Percentiles rank a stretch among this genome's conserved stretches.
Evolutionary conservation across 2,113 vertebrate genomes (phyloP).

Genomic region (Chionomys nivalis): DNA sequence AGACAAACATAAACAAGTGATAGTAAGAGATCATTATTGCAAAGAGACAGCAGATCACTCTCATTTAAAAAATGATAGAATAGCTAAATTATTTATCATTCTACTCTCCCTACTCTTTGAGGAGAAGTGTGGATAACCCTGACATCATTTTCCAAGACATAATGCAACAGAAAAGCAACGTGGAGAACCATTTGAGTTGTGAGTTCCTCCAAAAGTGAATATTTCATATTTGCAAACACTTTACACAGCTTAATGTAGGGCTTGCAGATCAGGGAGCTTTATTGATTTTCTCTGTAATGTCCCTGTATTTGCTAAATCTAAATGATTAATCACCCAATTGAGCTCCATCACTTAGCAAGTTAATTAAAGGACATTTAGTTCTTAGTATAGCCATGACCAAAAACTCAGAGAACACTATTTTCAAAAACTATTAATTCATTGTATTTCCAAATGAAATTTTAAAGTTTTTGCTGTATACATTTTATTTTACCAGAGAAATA

Average conservation of each 20-base stretch:
- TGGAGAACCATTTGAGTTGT: neutral
- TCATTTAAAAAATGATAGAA: neutral
- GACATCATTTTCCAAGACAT: neutral
- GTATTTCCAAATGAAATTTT: neutral
- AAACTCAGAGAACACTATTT: neutral
- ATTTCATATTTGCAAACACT: neutral
- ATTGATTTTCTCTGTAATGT: neutral
- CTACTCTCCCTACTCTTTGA: neutral
- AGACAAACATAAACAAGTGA: neutral
- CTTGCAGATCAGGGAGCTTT: neutral
- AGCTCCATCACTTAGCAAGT: neutral
- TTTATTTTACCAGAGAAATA: neutral
- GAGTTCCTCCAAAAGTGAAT: neutral
- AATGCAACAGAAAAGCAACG: neutral
- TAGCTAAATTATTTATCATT: neutral
- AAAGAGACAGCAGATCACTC: neutral
- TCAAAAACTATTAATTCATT: neutral
- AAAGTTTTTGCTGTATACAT: neutral
- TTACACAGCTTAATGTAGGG: neutral
- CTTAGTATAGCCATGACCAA: neutral
- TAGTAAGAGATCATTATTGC: neutral
- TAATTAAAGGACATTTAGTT: neutral
- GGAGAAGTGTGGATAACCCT: neutral
- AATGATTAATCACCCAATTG: neutral
- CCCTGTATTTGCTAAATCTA: neutral